These are phyloP conservation scores for Bucco capensis DNA, from an alignment of 2,113 vertebrate species.

Conservation along the genomic window DNA sequence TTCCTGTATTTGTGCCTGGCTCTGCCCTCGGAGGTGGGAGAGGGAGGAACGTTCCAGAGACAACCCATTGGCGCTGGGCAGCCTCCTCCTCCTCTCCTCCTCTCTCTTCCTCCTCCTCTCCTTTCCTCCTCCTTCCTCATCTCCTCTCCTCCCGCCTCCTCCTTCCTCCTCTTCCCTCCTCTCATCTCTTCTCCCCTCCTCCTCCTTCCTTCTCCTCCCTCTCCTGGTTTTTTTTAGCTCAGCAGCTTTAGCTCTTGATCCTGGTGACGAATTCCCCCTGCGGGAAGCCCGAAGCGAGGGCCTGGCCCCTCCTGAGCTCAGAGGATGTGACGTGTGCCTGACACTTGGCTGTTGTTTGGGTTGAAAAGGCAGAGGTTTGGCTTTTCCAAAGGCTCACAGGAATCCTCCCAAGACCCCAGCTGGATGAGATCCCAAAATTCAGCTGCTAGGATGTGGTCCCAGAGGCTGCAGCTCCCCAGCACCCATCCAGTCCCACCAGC, in stretches of 20 bases:
- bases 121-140: too few relatives aligned
- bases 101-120: background rate
- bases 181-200: too few relatives aligned
- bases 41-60: conserved; percentile 35
- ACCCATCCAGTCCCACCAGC: accelerated
- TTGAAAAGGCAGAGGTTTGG: background rate
- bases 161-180: too few relatives aligned
- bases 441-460: background rate
- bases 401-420: background rate
- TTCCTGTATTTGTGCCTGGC: conserved; percentile 6
- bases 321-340: background rate
- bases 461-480: background rate
- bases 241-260: background rate
- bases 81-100: background rate
- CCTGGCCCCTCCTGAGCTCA: background rate
- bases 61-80: conserved; percentile 22
- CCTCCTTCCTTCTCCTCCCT: background rate
- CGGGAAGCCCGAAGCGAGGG: background rate
- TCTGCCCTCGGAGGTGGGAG: conserved; percentile 39
- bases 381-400: background rate
- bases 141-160: too few relatives aligned
- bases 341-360: accelerated
- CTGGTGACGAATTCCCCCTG: background rate
- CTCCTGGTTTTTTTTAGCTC: background rate
- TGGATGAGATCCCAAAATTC: accelerated